Base-by-base conservation (phyloP, 2,797 vertebrate genomes). In the Clarias pachynema region DNA sequence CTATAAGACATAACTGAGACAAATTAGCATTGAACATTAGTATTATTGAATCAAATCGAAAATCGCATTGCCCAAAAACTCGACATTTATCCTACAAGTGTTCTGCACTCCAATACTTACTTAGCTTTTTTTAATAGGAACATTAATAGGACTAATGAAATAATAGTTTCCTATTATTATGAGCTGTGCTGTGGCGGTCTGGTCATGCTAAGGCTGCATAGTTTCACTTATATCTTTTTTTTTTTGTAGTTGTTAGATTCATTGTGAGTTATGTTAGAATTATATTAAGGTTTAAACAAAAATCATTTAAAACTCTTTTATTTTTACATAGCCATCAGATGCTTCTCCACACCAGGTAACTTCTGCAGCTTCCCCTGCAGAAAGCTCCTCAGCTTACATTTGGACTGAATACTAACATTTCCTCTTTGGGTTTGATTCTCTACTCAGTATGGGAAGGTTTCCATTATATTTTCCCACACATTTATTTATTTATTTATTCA, bases 281-380 rank as follows among this genome's bases (percentile, higher is more conserved):
- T 62, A 22, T n/a, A 16, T 40, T 79, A 80, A 65, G 24, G 29
- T 29, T 80, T 20, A 65, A 29, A 66, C 20, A 12, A 40, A 20
- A 59, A 2, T 40, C 2, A 7, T 63, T 12, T 83, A 4, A 2
- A 79, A 70, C 3, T 90, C 65, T 90, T 57, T 20, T 89, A 90
- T 65, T 92, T 74, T 92, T 88, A 77, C 86, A 66, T 87, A 95
- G 94, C 92, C 90, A 73, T 87, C 93, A 91, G 94, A 95, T n/a
- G 87, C 91, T 82, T 91, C 83, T 87, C 93, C 94, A 69, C 91
- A 89, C 53, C 94, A 94, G 93, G 95, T 95, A 93, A 93, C 44
- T 83, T 44, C 59, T 59, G 53, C 15, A 26, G 65, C 63, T 66
- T 75, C 16, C 2, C 15, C 20, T 53, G 12, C 12, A 14, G 49